Conservation (phyloP, 2,797 vertebrate genomes). For the Sorex maritimensis region DNA sequence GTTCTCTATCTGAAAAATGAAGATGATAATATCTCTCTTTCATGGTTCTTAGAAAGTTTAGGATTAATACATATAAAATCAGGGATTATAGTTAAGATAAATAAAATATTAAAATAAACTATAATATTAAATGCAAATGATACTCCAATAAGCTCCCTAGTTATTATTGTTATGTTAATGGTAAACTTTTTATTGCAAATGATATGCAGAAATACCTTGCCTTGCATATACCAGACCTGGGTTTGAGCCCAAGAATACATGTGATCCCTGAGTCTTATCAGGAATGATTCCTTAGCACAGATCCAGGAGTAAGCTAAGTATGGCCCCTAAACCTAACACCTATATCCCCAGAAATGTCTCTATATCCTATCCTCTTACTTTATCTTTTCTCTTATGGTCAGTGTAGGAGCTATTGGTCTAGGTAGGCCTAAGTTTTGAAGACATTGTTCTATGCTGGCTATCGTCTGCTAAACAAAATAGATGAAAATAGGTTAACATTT, state of each 20-base stretch:
- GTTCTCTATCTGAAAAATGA: not conserved
- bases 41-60: not conserved
- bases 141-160: too few relatives aligned
- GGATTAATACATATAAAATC: not conserved
- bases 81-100: conserved; percentile 13
- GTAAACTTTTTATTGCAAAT: not conserved
- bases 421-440: too few relatives aligned
- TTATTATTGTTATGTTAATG: not conserved
- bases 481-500: too few relatives aligned
- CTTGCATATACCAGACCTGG: not conserved
- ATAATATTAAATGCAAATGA: too few relatives aligned
- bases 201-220: not conserved
- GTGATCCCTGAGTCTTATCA: too few relatives aligned
- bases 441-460: not conserved
- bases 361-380: not conserved
- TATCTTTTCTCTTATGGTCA: not conserved
- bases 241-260: too few relatives aligned
- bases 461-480: not conserved
- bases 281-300: too few relatives aligned
- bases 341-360: too few relatives aligned
- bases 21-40: not conserved
- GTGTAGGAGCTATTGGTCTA: not conserved
- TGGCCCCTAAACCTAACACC: too few relatives aligned
- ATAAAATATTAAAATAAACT: not conserved
- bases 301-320: too few relatives aligned